Base-by-base conservation (phyloP, 2,797 vertebrate species). In the Scleropages formosus region DNA sequence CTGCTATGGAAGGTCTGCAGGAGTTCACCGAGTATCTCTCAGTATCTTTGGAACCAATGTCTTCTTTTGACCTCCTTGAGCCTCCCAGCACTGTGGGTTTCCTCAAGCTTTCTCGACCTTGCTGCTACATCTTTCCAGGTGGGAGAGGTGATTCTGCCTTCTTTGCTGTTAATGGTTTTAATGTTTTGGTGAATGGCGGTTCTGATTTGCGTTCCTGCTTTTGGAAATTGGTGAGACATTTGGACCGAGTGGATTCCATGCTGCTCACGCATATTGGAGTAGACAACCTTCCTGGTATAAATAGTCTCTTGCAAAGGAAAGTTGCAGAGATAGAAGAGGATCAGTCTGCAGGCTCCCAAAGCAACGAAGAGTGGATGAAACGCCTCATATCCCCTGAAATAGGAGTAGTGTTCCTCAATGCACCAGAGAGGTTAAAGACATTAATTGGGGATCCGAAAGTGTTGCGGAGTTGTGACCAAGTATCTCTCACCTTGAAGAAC, bases 111-210 rank as follows among this genome's bases (percentile, higher is more conserved):
- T 95, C 93, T 1, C 93, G 92, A 46, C 97, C 97, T 0, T 99
- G 97, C 90, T 99, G 97, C 92, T 99, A 99, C 69, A 84, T 99
- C 74, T 99, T 99, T 82, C 97, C 97, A 0, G 97, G 95, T 0
- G 96, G 96, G 8, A 86, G 93, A 1, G 97, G 97, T 0, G 96
- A 97, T 63, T 92, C 94, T 0, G 96, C 97, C 51, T 97, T 98
- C 80, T 98, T 99, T 0, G 94, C 96, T 0, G 94, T 99, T 8
- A 97, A 94, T 0, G 97, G 97, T 1, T 99, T 99, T 82, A 99
- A 97, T 0, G 74, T 99, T 0, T 69, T 99, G 83, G 94, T 98
- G 9, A 95, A 98, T 0, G 97, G 97, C 0, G 97, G 97, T 16
- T 96, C 97, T 0, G 95, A 97, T 79, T 87, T 89, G 0, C 92